Conservation (phyloP, 1,140 invertebrate genomes). For the Drosophila setifemur region DNA sequence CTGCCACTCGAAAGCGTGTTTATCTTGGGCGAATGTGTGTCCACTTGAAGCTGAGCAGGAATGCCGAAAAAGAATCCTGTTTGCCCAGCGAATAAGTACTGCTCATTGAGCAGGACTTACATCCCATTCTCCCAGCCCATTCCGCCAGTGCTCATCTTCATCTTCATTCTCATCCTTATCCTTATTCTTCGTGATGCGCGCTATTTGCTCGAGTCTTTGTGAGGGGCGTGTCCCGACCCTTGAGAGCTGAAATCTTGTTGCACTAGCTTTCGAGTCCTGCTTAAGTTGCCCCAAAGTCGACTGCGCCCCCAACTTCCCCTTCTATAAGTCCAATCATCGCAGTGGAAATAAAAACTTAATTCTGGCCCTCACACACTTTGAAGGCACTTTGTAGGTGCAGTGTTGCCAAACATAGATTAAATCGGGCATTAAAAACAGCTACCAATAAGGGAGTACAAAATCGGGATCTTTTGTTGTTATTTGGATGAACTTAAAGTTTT, state of each 20-base stretch:
- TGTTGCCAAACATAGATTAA: background rate
- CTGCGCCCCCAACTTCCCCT: background rate
- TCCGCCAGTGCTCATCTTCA: background rate
- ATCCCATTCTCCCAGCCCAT: background rate
- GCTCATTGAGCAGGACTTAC: conserved; percentile 17
- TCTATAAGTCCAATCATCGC: background rate
- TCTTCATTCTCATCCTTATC: too few species aligned
- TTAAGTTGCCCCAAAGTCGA: conserved; percentile 4
- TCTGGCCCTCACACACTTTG: conserved; percentile 4
- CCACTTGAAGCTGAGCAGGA: conserved; percentile 20
- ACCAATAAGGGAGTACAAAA: too few species aligned
- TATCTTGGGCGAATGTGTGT: conserved; percentile 12
- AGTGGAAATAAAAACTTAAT: conserved; percentile 7
- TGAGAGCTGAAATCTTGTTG: conserved; percentile 11
- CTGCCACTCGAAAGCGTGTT: background rate
- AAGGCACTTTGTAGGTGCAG: background rate
- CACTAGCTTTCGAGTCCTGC: background rate
- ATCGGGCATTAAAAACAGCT: background rate
- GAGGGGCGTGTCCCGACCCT: background rate
- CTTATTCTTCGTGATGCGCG: background rate
- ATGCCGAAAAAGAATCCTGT: conserved; percentile 20
- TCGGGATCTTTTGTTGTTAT: too few species aligned
- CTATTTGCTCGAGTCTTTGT: conserved; percentile 7
- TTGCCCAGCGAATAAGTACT: conserved; percentile 15
- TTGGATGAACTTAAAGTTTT: too few species aligned